Conservation (phyloP, 1,140 invertebrate genomes). For the Calliopsis andreniformis region DNA sequence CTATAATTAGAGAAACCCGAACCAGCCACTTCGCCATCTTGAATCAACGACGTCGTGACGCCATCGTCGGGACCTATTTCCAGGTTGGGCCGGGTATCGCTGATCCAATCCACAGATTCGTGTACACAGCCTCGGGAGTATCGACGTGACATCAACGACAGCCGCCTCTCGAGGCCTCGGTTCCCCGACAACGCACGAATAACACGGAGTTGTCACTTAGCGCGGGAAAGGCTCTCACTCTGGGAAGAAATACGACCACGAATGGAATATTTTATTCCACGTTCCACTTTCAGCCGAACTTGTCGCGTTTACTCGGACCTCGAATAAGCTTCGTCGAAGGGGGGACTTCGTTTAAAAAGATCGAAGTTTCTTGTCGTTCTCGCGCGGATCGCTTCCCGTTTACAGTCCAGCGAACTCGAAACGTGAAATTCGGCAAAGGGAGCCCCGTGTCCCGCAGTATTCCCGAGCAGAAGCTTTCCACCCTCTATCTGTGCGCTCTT, state of each 20-base stretch:
- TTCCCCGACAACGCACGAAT: background rate
- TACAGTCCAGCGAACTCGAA: background rate
- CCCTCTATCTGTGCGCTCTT: background rate
- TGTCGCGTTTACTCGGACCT: background rate
- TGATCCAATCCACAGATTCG: constrained; percentile 34
- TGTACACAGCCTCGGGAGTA: background rate
- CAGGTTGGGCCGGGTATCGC: constrained; percentile 21
- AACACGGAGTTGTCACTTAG: background rate
- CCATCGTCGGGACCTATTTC: constrained; percentile 36
- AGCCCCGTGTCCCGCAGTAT: background rate
- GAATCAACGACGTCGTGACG: constrained; percentile 13
- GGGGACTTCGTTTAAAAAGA: background rate
- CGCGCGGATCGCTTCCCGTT: background rate
- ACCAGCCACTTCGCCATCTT: constrained; percentile 34
- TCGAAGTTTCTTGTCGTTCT: background rate
- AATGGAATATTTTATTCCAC: background rate
- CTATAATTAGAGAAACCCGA: constrained; percentile 51
- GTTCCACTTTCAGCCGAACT: background rate
- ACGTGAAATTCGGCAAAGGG: background rate
- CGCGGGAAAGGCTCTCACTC: background rate
- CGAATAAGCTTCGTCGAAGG: background rate
- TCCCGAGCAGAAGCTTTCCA: no score
- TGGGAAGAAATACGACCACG: background rate
- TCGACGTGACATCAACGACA: background rate
- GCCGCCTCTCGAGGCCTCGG: background rate